Base-by-base conservation (phyloP, 2,797 vertebrate genomes). In the Melanotaenia boesemani region DNA sequence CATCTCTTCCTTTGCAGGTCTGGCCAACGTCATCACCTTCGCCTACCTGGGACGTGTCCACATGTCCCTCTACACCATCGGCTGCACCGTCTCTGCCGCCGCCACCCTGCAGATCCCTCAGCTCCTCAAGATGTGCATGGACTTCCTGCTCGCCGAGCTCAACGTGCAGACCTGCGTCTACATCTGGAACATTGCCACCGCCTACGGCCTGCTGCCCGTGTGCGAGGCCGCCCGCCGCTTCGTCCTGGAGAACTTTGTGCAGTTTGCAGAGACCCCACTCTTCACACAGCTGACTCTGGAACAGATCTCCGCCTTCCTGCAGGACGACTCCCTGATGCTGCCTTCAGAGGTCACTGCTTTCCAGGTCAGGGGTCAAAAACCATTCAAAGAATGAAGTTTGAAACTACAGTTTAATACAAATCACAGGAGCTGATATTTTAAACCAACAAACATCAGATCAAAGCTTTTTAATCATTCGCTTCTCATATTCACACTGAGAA, bases 31-130 rank as follows among this genome's bases (percentile, higher is more conserved):
- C 58, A 95, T 96, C 85, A 95, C 95, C 50, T 96, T 95, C 0
- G 94, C 95, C 75, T 96, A 97, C 74, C 91, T 95, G 15, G 96
- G 96, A 9, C 95, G 94, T 0, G 94, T 96, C 65, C 95, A 95
- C 90, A 95, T 97, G 93, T 96, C 95, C 2, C 94, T 96, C 11
- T 96, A 96, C 92, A 96, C 96, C 85, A 95, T 96, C 22, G 94
- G 95, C 74, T 96, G 96, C 92, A 96, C 94, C 2, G 93, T 95
- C 20, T 95, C 96, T 0, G 94, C 94, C 0, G 96, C 96, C 52
- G 89, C 91, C 75, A 92, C 91, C 48, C 91, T 96, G 76, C 95
- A 95, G 90, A 95, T 96, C 82, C 93, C 89, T 0, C 91, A 95
- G 58, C 93, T 96, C 37, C 94, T 96, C 20, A 94, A 94, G 87